Conservation (phyloP, 2,113 vertebrate genomes). For the Dinomys branickii region DNA sequence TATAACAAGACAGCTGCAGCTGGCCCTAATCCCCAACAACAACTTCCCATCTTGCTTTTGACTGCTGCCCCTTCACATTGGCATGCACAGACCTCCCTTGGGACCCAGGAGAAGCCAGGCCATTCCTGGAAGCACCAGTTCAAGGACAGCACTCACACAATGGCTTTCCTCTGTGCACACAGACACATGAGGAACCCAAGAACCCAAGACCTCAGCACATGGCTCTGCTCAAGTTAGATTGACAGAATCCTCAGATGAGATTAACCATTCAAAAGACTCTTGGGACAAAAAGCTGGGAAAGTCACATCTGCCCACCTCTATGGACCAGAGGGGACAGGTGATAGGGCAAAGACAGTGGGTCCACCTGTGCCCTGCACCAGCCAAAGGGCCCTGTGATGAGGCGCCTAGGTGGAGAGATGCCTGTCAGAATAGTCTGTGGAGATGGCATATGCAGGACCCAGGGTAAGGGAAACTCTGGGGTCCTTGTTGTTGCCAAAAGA, state of each 20-base stretch:
- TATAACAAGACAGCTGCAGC: constrained; percentile 38
- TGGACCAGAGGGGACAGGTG: accelerated
- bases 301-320: not conserved
- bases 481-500: constrained; percentile 55
- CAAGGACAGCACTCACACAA: not conserved
- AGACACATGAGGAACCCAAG: not conserved
- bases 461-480: not conserved
- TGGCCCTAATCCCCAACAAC: constrained; percentile 29
- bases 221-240: not conserved
- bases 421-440: not conserved
- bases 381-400: not conserved
- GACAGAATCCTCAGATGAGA: not conserved
- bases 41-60: not conserved
- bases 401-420: not conserved
- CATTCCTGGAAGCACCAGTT: not conserved
- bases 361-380: not conserved
- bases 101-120: not conserved
- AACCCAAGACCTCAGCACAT: not conserved
- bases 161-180: not conserved
- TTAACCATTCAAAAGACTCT: not conserved
- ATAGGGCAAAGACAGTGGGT: not conserved
- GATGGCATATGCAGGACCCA: not conserved
- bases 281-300: not conserved
- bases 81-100: constrained; percentile 16
- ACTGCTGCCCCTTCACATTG: constrained; percentile 7